These are phyloP conservation scores for Drosophila rellima DNA, from an alignment of 2,888 invertebrate genomes.

Conservation along the genomic window DNA sequence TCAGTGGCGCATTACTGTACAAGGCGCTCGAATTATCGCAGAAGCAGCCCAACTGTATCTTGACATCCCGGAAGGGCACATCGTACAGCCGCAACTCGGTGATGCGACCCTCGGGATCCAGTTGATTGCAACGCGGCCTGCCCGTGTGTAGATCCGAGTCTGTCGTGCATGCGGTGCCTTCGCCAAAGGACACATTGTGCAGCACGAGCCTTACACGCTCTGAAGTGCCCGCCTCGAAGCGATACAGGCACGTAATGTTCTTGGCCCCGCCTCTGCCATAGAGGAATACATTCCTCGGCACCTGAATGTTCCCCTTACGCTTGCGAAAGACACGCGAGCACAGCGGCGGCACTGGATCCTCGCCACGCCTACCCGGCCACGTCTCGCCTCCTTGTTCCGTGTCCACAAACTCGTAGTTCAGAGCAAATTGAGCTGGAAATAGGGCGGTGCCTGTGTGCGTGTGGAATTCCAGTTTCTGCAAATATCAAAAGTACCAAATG, in stretches of 20 bases:
- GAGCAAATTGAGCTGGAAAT: constrained; percentile 90
- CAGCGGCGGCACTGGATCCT: constrained; percentile 85
- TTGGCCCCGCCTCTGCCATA: constrained; percentile 93
- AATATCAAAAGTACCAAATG: constrained; percentile 33
- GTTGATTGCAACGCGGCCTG: constrained; percentile 87
- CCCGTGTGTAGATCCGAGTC: constrained; percentile 91
- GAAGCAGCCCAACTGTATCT: constrained; percentile 91
- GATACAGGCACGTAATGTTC: constrained; percentile 91
- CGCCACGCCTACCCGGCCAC: constrained; percentile 87
- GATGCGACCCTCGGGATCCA: constrained; percentile 85
- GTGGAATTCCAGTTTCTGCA: constrained; percentile 87
- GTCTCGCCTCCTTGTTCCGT: constrained; percentile 91
- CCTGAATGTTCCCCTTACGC: constrained; percentile 88
- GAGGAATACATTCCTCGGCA: constrained; percentile 91
- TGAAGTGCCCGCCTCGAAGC: constrained; percentile 89
- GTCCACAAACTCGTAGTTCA: constrained; percentile 94
- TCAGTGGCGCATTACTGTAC: constrained; percentile 88
- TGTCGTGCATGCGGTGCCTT: constrained; percentile 89
- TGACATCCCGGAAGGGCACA: constrained; percentile 89
- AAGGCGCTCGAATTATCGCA: constrained; percentile 90
- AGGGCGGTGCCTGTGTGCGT: constrained; percentile 91
- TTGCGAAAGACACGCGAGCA: constrained; percentile 89
- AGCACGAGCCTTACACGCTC: constrained; percentile 89
- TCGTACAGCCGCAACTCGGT: constrained; percentile 88
- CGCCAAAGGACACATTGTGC: constrained; percentile 91